These are phyloP conservation scores for Monochamus alternatus DNA, from an alignment of 2,888 invertebrate genomes.

Conservation along the genomic window DNA sequence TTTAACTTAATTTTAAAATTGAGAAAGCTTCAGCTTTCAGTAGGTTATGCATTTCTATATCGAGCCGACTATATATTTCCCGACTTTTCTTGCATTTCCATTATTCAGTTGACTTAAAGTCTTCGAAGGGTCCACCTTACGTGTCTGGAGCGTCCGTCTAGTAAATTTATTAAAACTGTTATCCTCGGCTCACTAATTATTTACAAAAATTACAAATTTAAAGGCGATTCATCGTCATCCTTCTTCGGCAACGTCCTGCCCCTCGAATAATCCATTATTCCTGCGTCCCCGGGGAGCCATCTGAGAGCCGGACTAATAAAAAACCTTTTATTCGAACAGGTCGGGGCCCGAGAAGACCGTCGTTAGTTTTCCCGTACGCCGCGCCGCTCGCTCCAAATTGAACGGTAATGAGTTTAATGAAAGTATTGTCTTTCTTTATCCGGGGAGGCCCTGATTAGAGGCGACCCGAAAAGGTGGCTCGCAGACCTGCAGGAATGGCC, in stretches of 20 bases:
- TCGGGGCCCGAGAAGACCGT: background rate
- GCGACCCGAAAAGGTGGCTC: slow-evolving; percentile 42
- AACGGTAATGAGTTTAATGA: slow-evolving; percentile 36
- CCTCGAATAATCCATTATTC: background rate
- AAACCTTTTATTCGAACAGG: slow-evolving; percentile 12
- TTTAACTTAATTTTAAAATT: too few species aligned
- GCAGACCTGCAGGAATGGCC: slow-evolving; percentile 54
- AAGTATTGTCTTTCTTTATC: slow-evolving; percentile 35
- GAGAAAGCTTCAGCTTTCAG: too few species aligned
- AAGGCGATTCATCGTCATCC: slow-evolving; percentile 4
- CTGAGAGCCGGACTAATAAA: slow-evolving; percentile 4
- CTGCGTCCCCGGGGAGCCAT: background rate
- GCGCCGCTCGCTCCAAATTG: slow-evolving; percentile 17
- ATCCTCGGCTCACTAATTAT: background rate
- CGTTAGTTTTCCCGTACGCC: slow-evolving; percentile 4
- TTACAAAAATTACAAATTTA: background rate
- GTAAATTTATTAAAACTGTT: background rate
- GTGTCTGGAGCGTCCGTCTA: too few species aligned
- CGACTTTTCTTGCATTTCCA: too few species aligned
- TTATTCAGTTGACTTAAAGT: too few species aligned
- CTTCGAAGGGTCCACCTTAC: too few species aligned
- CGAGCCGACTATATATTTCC: too few species aligned
- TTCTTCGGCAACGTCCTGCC: background rate
- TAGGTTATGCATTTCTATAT: too few species aligned
- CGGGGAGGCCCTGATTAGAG: slow-evolving; percentile 29